These are phyloP conservation scores for Caenorhabditis sp. DNA, from an alignment of 2,888 invertebrate species.

Conservation along the genomic window DNA sequence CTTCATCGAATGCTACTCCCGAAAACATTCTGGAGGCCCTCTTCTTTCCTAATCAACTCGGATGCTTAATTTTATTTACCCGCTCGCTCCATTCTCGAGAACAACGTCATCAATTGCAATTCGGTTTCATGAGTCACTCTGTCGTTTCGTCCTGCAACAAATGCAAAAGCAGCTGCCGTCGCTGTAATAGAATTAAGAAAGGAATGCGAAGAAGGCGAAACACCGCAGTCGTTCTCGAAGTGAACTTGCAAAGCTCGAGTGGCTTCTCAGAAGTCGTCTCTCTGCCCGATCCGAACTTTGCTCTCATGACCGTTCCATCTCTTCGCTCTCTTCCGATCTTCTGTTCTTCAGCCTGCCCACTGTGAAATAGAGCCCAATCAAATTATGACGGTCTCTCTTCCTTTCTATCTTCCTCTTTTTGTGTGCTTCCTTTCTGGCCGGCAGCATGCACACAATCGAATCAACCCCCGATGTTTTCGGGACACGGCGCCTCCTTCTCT, in stretches of 20 bases:
- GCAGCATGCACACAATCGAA: constrained; percentile 28
- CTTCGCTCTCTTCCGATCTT: not conserved
- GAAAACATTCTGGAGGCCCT: no score
- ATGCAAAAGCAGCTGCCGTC: not conserved
- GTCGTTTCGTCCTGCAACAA: constrained; percentile 5
- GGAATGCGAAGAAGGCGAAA: constrained; percentile 2
- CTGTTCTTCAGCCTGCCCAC: not conserved
- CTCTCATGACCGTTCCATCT: not conserved
- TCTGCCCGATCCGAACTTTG: not conserved
- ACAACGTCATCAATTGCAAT: constrained; percentile 32
- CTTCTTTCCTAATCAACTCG: constrained; percentile 10
- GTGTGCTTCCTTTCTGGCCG: constrained; percentile 1
- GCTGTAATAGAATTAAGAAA: constrained; percentile 26
- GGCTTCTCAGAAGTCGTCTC: no score
- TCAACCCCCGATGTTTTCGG: constrained; percentile 38
- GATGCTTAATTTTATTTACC: constrained; percentile 27
- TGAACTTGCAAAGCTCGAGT: not conserved
- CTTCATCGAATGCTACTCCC: constrained; percentile 1
- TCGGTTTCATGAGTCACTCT: constrained; percentile 37
- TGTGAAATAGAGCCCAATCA: constrained; percentile 18
- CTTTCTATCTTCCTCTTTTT: no score
- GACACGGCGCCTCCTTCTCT: constrained; percentile 6
- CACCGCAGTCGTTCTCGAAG: constrained; percentile 2
- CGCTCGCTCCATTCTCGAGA: constrained; percentile 7
- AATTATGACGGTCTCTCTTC: constrained; percentile 28